Evolutionary conservation across 2,113 vertebrate genomes (phyloP).

Genomic region (Copsychus sechellarum): DNA sequence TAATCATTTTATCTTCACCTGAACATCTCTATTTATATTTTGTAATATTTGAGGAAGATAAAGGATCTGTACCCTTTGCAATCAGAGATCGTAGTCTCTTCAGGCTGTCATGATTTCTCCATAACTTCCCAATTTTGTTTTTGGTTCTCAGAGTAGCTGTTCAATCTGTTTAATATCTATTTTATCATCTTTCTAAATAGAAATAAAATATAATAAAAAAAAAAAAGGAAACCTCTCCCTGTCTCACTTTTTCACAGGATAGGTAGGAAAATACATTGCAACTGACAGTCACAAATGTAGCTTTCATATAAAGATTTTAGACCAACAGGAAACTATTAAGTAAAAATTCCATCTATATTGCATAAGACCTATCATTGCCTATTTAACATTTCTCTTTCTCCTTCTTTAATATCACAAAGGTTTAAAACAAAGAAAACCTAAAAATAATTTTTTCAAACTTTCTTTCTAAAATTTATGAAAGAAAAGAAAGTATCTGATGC

Average conservation of each 20-base stretch:
- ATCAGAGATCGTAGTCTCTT: neutral
- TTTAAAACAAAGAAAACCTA: neutral
- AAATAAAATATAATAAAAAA: neutral
- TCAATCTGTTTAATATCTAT: neutral
- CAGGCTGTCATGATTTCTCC: neutral
- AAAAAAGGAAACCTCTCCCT: neutral
- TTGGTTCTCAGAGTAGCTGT: neutral
- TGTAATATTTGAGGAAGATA: neutral
- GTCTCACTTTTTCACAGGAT: neutral
- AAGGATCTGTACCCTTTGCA: neutral
- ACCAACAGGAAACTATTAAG: neutral
- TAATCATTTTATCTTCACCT: neutral
- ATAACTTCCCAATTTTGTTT: neutral
- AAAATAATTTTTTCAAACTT: neutral
- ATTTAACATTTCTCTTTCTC: neutral
- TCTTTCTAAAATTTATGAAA: neutral
- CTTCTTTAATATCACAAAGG: neutral
- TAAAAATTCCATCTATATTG: neutral
- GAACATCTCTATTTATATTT: neutral
- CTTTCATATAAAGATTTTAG: neutral
- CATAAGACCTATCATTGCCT: neutral
- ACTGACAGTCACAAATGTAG: neutral
- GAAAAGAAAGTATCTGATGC: neutral
- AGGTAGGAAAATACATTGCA: neutral
- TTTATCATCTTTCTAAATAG: neutral